Base-by-base conservation (phyloP, 2,797 vertebrate species). In the Emys orbicularis region DNA sequence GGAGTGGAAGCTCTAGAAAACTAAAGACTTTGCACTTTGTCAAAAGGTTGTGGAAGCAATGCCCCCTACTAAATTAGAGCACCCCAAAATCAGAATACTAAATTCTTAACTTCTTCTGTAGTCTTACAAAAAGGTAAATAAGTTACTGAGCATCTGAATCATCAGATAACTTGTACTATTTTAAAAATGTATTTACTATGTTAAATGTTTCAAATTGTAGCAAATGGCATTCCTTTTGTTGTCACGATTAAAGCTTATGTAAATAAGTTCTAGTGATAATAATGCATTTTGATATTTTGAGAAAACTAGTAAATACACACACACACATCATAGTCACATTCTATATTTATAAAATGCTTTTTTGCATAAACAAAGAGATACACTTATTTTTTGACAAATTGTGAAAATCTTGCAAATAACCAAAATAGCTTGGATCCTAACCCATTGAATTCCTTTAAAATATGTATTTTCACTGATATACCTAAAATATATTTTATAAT, bases 41-140 rank as follows among this genome's bases (percentile, higher is more conserved):
- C 10, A 37, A 34, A 85, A 31, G 5, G 10, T 1, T 41, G 12
- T 7, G 29, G 85, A 92, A 27, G 1, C 8, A 68, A 52, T 47
- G 4, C 18, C 37, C 87, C 89, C 74, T 61, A 57, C 52, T 53
- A 56, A 77, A 61, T 31, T 31, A 19, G 54, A 23, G 0, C 65
- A 4, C 83, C 61, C 41, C 41, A 77, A 47, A 88, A 79, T 3
- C 47, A 11, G 1, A 1, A 1, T 4, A 7, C 2, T 87, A n/a
- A 65, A 65, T 19, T 18, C 61, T 65, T 79, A 1, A 2, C 1
- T 3, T 29, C 47, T 5, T 21, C 0, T 1, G 1, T 57, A 4
- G 49, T 61, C 6, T 4, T 79, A 56, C 13, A 81, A 74, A 19
- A 87, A 79, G 4, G 8, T 79, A 95, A 87, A 59, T 29, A 72